Evolutionary conservation across 2,888 invertebrate species (phyloP).

Genomic region (Vannuccia rotundouncinata): DNA sequence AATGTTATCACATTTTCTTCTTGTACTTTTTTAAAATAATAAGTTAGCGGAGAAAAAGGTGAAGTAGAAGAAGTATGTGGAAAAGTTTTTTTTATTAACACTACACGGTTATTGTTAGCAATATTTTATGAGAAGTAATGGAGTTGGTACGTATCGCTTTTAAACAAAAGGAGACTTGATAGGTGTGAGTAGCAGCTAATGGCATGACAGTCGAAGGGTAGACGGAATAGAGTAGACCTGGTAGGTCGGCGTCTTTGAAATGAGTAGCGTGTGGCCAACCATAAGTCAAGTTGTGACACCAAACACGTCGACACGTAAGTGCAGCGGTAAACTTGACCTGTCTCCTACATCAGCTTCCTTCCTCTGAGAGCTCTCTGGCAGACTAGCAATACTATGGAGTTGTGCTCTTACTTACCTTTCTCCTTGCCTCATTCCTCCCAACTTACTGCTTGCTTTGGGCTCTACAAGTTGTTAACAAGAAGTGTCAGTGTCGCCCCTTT

Average conservation of each 20-base stretch:
- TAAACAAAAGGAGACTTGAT: neutral
- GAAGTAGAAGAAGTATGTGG: too few species aligned
- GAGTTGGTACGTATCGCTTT: neutral
- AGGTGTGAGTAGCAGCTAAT: neutral
- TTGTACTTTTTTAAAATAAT: too few species aligned
- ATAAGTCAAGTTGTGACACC: conserved; percentile 18
- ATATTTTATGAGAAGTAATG: neutral
- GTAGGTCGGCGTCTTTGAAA: conserved; percentile 11
- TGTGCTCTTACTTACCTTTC: too few species aligned
- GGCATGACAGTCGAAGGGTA: neutral
- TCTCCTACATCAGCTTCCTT: neutral
- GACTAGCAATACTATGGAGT: too few species aligned
- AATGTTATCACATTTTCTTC: too few species aligned
- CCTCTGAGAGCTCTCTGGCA: neutral
- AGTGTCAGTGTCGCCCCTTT: neutral
- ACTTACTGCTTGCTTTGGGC: too few species aligned
- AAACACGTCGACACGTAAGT: conserved; percentile 22
- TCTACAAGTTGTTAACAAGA: too few species aligned
- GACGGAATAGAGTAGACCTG: neutral
- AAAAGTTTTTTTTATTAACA: neutral
- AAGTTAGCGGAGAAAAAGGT: too few species aligned
- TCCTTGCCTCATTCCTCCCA: too few species aligned
- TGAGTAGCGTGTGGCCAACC: conserved; percentile 13
- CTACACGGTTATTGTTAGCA: neutral
- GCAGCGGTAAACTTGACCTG: conserved; percentile 26